Evolutionary conservation across 1,140 invertebrate genomes (phyloP).

Genomic region (Leptinotarsa texana): DNA sequence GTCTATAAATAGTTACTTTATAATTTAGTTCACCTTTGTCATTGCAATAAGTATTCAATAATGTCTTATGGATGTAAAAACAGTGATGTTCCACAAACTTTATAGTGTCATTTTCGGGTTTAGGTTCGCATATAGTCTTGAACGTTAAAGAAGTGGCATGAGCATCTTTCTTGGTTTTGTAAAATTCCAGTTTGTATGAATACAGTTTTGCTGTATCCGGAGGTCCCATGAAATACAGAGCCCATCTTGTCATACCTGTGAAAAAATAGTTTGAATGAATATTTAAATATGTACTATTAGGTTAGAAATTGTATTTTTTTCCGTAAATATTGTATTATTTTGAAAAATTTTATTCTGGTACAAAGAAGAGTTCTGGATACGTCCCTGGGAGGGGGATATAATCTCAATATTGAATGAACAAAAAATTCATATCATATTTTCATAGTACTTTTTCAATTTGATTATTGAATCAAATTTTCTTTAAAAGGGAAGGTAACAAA

Average conservation of each 20-base stretch:
- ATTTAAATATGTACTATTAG: too few relatives aligned
- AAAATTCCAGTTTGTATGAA: conserved; percentile 11
- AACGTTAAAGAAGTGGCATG: neutral
- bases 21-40: neutral
- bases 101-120: neutral
- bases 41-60: neutral
- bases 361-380: too few relatives aligned
- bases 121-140: neutral
- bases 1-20: conserved; percentile 2
- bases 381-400: too few relatives aligned
- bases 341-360: too few relatives aligned
- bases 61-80: conserved; percentile 11
- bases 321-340: too few relatives aligned
- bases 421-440: too few relatives aligned
- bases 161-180: neutral
- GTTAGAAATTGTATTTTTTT: too few relatives aligned
- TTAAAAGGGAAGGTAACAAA: too few relatives aligned
- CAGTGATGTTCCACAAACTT: conserved; percentile 10
- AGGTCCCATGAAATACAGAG: conserved; percentile 8
- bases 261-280: neutral
- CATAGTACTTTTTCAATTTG: too few relatives aligned
- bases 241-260: conserved; percentile 8
- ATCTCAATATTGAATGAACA: too few relatives aligned
- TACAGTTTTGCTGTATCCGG: neutral
- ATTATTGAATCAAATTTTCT: too few relatives aligned